Evolutionary conservation across 2,888 invertebrate species (phyloP).

Genomic region (Eilema depressum): DNA sequence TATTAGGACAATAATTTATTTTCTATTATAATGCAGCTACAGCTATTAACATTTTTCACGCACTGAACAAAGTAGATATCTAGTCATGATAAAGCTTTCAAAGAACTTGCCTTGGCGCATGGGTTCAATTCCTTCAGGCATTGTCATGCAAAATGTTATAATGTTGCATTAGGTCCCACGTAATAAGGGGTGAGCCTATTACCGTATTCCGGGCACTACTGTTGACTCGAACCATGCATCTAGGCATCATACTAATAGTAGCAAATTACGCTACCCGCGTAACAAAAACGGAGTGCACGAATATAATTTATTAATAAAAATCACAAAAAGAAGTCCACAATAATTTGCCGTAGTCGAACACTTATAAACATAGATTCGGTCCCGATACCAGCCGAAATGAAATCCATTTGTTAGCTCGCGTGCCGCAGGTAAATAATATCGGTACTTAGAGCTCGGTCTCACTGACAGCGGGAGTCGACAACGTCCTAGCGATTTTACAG

Average conservation of each 20-base stretch:
- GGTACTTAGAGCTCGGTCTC: conserved; percentile 20
- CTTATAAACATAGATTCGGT: conserved; percentile 43
- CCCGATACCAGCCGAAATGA: conserved; percentile 48
- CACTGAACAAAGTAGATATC: no score
- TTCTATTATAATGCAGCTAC: no score
- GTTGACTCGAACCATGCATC: no score
- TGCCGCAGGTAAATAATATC: conserved; percentile 51
- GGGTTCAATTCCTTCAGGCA: background rate
- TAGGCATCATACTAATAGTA: no score
- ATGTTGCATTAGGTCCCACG: no score
- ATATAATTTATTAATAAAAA: conserved; percentile 20
- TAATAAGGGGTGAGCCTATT: no score
- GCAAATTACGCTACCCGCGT: background rate
- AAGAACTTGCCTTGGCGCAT: background rate
- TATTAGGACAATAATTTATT: no score
- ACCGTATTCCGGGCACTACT: no score
- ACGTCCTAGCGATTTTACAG: no score
- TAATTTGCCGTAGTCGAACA: conserved; percentile 40
- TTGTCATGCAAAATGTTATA: no score
- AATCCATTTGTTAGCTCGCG: conserved; percentile 58
- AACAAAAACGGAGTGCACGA: conserved; percentile 12
- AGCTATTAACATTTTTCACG: no score
- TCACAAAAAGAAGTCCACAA: conserved; percentile 29
- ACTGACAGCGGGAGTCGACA: conserved; percentile 18
- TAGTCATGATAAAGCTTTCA: no score